phyloP scores from a whole-genome alignment of 2,888 invertebrate species.

The Folsomia candida region DNA sequence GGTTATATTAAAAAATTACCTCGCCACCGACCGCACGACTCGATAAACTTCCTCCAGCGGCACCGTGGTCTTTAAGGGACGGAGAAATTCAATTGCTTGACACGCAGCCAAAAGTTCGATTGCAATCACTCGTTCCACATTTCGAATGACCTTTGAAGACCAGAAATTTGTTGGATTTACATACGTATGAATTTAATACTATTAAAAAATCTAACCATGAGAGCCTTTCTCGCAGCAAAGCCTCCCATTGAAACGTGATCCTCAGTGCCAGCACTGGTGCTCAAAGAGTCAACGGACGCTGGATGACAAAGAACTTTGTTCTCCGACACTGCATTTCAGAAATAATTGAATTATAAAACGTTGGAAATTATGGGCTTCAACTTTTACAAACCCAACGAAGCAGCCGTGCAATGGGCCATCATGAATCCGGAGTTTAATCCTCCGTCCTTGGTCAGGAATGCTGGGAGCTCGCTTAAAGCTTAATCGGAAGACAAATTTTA shows the following conservation, averaged over 20 bases:
- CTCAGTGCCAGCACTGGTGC: slow-evolving; percentile 66
- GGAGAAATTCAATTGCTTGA: slow-evolving; percentile 66
- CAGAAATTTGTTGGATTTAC: too few species aligned
- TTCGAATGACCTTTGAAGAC: slow-evolving; percentile 58
- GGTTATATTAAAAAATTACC: slow-evolving; percentile 52
- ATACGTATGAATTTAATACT: background rate
- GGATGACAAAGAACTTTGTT: slow-evolving; percentile 69
- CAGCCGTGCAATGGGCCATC: slow-evolving; percentile 67
- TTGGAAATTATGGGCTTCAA: slow-evolving; percentile 51
- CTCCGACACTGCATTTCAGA: slow-evolving; percentile 63
- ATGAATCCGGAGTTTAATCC: slow-evolving; percentile 69
- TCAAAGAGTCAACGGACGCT: slow-evolving; percentile 65
- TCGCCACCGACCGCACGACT: slow-evolving; percentile 59
- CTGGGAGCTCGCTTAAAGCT: slow-evolving; percentile 65
- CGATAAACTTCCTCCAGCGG: slow-evolving; percentile 65
- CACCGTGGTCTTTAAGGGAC: slow-evolving; percentile 63
- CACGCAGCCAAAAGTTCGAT: slow-evolving; percentile 66
- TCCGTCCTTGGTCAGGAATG: slow-evolving; percentile 65
- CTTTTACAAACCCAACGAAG: slow-evolving; percentile 64
- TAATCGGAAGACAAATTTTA: slow-evolving; percentile 26
- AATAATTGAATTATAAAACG: background rate
- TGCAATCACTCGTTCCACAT: slow-evolving; percentile 63
- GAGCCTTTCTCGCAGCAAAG: slow-evolving; percentile 64
- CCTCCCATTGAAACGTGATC: slow-evolving; percentile 72
- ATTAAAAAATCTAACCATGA: slow-evolving; percentile 51